These are phyloP conservation scores for Alca torda DNA, from an alignment of 2,797 vertebrate species.

Conservation along the genomic window DNA sequence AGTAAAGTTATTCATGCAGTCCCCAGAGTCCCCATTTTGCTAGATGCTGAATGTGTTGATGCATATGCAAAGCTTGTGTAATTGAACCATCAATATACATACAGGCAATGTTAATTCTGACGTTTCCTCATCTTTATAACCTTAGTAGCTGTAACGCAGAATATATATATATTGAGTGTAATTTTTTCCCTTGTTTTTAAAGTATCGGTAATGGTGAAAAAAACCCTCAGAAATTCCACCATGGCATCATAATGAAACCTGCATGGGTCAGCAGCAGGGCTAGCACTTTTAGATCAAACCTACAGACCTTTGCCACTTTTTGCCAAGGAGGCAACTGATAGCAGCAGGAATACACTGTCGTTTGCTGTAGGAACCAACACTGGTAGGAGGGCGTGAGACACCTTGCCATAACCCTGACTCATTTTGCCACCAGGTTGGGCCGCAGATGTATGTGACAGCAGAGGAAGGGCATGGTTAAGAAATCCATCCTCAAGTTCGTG, in stretches of 20 bases:
- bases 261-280: not conserved
- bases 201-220: not conserved
- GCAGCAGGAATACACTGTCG: not conserved
- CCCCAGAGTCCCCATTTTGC: not conserved
- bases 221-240: not conserved
- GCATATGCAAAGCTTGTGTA: not conserved
- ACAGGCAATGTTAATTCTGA: not conserved
- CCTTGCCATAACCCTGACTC: not conserved
- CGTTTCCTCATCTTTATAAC: not conserved
- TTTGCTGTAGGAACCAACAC: not conserved
- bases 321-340: not conserved
- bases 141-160: not conserved
- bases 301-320: not conserved
- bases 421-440: not conserved
- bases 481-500: not conserved
- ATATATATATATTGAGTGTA: not conserved
- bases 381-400: not conserved
- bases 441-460: not conserved
- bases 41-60: not conserved
- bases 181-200: slow-evolving; percentile 12
- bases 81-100: not conserved
- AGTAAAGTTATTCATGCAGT: not conserved
- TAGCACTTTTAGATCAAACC: not conserved
- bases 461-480: not conserved
- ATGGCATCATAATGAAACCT: slow-evolving; percentile 29